These are phyloP conservation scores for Apostichopus parvimensis DNA, from an alignment of 35 echinoderm and acorn worm species.

Conservation along the genomic window DNA sequence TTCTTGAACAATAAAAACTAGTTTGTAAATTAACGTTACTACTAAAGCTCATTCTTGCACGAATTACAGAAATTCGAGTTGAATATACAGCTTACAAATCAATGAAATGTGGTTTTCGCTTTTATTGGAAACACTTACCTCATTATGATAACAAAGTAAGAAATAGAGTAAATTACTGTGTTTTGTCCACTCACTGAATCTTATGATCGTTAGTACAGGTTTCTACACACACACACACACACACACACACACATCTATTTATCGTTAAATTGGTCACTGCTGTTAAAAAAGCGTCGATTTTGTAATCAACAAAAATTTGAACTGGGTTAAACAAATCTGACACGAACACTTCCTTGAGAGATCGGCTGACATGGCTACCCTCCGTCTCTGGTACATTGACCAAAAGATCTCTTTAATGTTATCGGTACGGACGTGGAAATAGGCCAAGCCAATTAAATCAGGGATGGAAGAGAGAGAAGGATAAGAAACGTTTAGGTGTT, in stretches of 20 bases:
- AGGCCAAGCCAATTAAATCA: constrained; percentile 47
- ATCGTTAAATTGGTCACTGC: neutral
- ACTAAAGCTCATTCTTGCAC: no score
- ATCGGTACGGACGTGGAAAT: neutral
- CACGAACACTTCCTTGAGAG: neutral
- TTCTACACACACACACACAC: neutral
- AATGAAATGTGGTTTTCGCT: no score
- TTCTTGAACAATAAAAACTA: no score
- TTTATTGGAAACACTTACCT: no score
- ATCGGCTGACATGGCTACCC: neutral
- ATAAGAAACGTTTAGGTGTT: neutral
- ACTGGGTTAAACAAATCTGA: constrained; percentile 39
- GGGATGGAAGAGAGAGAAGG: neutral
- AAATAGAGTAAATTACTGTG: no score
- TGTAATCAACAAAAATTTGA: constrained; percentile 6
- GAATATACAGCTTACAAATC: no score
- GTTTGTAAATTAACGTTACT: no score
- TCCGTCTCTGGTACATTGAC: neutral
- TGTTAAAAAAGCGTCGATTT: constrained; percentile 17
- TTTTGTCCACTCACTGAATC: neutral
- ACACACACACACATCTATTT: neutral
- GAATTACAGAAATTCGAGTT: no score
- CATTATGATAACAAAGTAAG: no score
- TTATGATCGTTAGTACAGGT: neutral
- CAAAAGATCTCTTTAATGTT: constrained; percentile 1